A percentile compares a stretch with the other conserved stretches of the same genome.
These are phyloP conservation scores for Ischnus inquisitorius DNA, from an alignment of 2,888 invertebrate species.

Conservation along the genomic window DNA sequence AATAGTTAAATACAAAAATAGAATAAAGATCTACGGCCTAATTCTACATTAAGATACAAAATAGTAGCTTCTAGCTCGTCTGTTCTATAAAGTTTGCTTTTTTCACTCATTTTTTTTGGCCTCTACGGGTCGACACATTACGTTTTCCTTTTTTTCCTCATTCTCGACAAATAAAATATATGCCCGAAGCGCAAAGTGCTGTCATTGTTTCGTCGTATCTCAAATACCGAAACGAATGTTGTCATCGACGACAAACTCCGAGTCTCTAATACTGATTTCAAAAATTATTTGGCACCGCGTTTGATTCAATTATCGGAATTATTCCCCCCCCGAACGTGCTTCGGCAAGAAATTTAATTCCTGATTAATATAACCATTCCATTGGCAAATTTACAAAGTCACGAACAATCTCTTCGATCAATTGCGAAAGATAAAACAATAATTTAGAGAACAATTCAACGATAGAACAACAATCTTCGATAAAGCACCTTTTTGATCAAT, in stretches of 20 bases:
- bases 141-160: background rate
- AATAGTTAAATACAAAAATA: slow-evolving; percentile 63
- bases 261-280: slow-evolving; percentile 24
- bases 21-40: slow-evolving; percentile 61
- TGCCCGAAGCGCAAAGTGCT: slow-evolving; percentile 10
- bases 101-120: background rate
- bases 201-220: slow-evolving; percentile 15
- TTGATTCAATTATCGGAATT: slow-evolving; percentile 58
- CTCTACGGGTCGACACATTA: background rate
- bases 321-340: slow-evolving; percentile 31
- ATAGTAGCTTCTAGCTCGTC: slow-evolving; percentile 56
- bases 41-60: slow-evolving; percentile 56
- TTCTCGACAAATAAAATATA: slow-evolving; percentile 25
- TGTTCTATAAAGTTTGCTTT: slow-evolving; percentile 33
- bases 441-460: slow-evolving; percentile 49
- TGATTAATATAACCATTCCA: slow-evolving; percentile 49
- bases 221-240: slow-evolving; percentile 10
- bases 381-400: slow-evolving; percentile 49
- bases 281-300: slow-evolving; percentile 68
- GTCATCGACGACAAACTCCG: background rate
- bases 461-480: slow-evolving; percentile 13
- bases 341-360: slow-evolving; percentile 18
- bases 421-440: slow-evolving; percentile 17
- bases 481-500: slow-evolving; percentile 40
- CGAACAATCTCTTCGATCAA: background rate